A percentile compares a stretch with the other conserved stretches of the same genome.
phyloP scores from a whole-genome alignment of 1,140 invertebrate species.

The Cataglyphis hispanica region DNA sequence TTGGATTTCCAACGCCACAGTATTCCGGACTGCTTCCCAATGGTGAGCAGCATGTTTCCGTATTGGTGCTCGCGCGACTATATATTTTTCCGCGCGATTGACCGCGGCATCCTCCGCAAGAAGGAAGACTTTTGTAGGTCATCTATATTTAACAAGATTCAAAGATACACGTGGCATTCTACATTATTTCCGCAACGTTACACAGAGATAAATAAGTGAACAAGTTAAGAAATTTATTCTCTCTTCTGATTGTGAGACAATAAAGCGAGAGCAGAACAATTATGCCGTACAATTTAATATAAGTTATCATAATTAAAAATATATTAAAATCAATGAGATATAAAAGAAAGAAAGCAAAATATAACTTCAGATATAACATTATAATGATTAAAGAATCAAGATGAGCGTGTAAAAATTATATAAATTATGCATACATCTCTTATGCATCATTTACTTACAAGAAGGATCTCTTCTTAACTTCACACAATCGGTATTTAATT shows the following conservation, averaged over 20 bases:
- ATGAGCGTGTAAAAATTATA: too few relatives aligned
- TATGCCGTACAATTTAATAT: neutral
- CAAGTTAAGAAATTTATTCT: constrained; percentile 11
- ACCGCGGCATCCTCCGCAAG: constrained; percentile 67
- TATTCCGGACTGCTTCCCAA: constrained; percentile 58
- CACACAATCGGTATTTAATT: constrained; percentile 8
- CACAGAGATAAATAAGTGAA: neutral
- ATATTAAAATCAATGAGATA: neutral
- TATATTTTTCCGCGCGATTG: constrained; percentile 73
- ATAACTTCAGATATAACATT: neutral
- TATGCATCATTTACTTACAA: neutral
- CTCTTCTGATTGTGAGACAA: neutral
- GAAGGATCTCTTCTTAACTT: neutral
- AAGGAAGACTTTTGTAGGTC: constrained; percentile 45
- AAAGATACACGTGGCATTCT: neutral
- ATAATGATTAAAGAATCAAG: constrained; percentile 6
- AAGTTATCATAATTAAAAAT: neutral
- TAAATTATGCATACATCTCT: too few relatives aligned
- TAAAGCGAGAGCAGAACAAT: neutral
- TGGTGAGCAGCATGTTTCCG: constrained; percentile 66
- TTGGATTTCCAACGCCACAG: constrained; percentile 65
- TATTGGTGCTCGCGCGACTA: constrained; percentile 61
- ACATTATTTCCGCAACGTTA: neutral
- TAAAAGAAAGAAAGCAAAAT: neutral
- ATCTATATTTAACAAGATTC: constrained; percentile 30